phyloP scores from a whole-genome alignment of 2,797 vertebrate species.

The Falco columbarius region DNA sequence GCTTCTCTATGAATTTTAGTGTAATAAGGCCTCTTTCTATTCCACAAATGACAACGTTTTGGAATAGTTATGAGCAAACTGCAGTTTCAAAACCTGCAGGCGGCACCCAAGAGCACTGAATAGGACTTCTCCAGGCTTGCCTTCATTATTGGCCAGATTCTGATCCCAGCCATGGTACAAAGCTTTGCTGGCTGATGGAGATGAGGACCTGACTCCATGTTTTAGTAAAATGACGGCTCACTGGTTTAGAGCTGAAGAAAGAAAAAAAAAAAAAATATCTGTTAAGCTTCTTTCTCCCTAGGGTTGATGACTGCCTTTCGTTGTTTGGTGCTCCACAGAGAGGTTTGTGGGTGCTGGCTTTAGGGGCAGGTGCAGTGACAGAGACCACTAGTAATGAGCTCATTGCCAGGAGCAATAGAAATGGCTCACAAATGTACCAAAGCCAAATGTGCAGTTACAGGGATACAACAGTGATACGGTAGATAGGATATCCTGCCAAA shows the following conservation, averaged over 20 bases:
- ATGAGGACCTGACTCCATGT: not conserved
- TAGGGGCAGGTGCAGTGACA: not conserved
- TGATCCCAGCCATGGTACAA: not conserved
- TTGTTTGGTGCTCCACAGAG: not conserved
- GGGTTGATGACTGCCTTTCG: not conserved
- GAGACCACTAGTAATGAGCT: accelerated
- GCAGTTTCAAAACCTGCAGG: slow-evolving; percentile 39
- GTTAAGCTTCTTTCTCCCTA: not conserved
- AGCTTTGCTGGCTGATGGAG: not conserved
- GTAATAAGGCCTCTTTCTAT: not conserved
- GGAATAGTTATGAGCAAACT: not conserved
- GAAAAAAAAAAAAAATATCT: accelerated
- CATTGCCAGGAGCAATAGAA: not conserved
- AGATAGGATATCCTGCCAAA: slow-evolving; percentile 42
- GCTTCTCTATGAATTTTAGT: not conserved
- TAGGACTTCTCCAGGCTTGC: not conserved
- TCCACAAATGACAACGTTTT: not conserved
- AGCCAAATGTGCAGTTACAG: not conserved
- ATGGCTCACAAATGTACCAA: not conserved
- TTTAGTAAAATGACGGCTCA: not conserved
- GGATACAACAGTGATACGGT: not conserved
- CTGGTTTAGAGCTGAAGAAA: not conserved
- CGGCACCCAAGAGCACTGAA: slow-evolving; percentile 50
- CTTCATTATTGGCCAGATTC: not conserved
- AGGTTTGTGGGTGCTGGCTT: not conserved